Conservation (phyloP, 2,797 vertebrate genomes). For the Tapirus indicus region DNA sequence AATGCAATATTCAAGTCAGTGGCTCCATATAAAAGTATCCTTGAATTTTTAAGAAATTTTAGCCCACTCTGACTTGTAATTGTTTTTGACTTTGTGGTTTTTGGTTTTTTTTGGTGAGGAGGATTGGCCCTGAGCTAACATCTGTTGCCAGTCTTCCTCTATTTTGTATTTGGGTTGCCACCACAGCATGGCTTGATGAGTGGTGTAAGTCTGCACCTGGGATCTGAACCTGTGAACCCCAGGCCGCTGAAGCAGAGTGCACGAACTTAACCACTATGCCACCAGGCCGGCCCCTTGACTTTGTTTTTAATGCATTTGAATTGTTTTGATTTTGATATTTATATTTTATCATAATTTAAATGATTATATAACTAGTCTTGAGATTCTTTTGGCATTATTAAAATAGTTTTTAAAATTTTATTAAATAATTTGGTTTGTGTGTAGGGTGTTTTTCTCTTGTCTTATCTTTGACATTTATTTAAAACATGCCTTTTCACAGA, state of each 20-base stretch:
- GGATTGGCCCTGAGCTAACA: no score
- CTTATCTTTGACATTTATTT: conserved; percentile 17
- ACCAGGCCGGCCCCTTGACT: background rate
- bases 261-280: no score
- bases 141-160: no score
- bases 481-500: background rate
- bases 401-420: background rate
- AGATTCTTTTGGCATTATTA: background rate
- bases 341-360: conserved; percentile 33
- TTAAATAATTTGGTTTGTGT: conserved; percentile 13
- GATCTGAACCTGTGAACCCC: no score
- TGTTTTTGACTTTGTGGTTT: background rate
- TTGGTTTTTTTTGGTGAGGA: no score
- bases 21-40: background rate
- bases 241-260: no score
- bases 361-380: background rate
- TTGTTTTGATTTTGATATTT: conserved; percentile 41
- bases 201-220: no score
- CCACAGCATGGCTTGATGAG: no score
- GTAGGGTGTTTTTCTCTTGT: background rate
- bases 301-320: background rate
- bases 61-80: background rate
- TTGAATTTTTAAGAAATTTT: conserved; percentile 12
- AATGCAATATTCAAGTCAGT: background rate
- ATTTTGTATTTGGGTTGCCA: no score